phyloP scores from a whole-genome alignment of 2,797 vertebrate species.

The Trachops cirrhosus region DNA sequence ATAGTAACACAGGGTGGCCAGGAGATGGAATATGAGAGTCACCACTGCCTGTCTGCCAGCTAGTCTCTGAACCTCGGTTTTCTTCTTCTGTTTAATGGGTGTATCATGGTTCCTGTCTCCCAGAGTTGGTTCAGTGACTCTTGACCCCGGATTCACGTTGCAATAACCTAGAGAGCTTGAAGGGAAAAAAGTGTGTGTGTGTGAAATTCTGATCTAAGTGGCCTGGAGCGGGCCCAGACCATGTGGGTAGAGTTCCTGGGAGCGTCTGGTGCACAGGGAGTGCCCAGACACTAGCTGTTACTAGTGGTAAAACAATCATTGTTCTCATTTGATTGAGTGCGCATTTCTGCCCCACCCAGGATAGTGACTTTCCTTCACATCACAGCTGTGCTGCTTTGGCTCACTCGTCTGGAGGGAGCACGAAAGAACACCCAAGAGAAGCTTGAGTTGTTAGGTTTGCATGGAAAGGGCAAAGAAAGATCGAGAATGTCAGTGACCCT shows the following conservation, averaged over 20 bases:
- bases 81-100: background rate
- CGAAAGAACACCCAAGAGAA: background rate
- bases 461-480: background rate
- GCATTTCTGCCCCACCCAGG: slow-evolving; percentile 21
- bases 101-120: background rate
- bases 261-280: background rate
- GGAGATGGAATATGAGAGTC: background rate
- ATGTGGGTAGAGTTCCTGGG: slow-evolving; percentile 8
- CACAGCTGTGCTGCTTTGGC: background rate
- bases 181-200: background rate
- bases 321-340: background rate
- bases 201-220: slow-evolving; percentile 14
- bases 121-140: background rate
- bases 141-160: background rate
- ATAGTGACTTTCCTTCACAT: slow-evolving; percentile 1
- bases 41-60: background rate
- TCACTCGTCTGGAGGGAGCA: background rate
- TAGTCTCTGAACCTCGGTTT: background rate
- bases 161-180: background rate
- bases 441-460: background rate
- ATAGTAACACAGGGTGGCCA: background rate
- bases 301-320: slow-evolving; percentile 41
- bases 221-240: slow-evolving; percentile 40
- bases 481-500: no score
- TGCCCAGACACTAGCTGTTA: slow-evolving; percentile 46